Conservation (phyloP, 2,797 vertebrate species). For the Falco peregrinus region DNA sequence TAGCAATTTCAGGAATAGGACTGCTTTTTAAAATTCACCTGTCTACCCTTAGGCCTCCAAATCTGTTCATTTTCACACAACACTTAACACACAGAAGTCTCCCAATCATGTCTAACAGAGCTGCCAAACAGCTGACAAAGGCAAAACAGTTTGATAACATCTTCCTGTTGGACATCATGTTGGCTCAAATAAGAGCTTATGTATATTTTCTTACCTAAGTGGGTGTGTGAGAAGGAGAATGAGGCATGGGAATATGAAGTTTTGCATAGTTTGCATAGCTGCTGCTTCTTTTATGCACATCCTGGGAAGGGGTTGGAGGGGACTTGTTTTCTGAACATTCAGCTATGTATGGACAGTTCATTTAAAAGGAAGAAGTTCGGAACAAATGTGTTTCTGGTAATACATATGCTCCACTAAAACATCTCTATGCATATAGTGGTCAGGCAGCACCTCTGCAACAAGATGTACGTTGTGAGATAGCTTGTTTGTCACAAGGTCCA, state of each 20-base stretch:
- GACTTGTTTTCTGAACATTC: background rate
- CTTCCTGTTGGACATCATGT: background rate
- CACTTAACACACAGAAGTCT: background rate
- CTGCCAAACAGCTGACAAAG: background rate
- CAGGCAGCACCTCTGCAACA: background rate
- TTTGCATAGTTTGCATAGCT: background rate
- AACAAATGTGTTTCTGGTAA: background rate
- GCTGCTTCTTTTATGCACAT: background rate
- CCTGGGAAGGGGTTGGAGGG: background rate
- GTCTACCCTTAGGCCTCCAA: background rate
- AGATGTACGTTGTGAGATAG: background rate
- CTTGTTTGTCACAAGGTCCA: background rate
- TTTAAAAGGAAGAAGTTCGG: background rate
- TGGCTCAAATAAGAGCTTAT: background rate
- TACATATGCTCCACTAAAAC: background rate
- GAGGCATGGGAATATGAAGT: background rate
- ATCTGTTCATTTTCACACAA: background rate
- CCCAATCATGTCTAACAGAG: background rate
- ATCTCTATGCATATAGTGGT: fast-evolving
- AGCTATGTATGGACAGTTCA: background rate
- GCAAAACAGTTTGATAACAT: background rate
- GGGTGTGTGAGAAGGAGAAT: background rate
- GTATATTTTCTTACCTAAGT: background rate
- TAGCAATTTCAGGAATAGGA: background rate
- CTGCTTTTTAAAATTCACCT: background rate